These are phyloP conservation scores for Branchellion lobata DNA, from an alignment of 2,888 invertebrate genomes.

Conservation along the genomic window DNA sequence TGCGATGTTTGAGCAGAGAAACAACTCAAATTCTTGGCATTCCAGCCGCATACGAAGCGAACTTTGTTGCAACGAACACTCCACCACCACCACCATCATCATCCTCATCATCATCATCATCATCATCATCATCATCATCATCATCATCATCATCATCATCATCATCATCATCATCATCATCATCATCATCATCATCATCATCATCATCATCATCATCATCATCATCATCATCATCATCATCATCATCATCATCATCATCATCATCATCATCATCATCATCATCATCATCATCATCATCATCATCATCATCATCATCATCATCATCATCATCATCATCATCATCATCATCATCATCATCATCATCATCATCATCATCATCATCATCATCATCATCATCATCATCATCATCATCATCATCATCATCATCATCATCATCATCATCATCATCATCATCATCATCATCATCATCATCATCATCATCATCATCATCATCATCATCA, in stretches of 20 bases:
- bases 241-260: too few relatives aligned
- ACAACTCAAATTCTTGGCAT: neutral
- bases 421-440: constrained; percentile 15
- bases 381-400: constrained; percentile 39
- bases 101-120: constrained; percentile 20
- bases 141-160: constrained; percentile 16
- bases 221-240: too few relatives aligned
- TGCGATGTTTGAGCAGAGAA: neutral
- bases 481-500: constrained; percentile 24
- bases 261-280: too few relatives aligned
- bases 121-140: constrained; percentile 9
- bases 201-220: too few relatives aligned
- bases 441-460: constrained; percentile 39
- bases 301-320: too few relatives aligned
- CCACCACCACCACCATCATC: constrained; percentile 5
- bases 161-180: too few relatives aligned
- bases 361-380: constrained; percentile 33
- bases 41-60: neutral
- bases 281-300: too few relatives aligned
- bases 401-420: constrained; percentile 26
- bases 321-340: too few relatives aligned
- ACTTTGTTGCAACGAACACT: too few relatives aligned
- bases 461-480: constrained; percentile 40
- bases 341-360: too few relatives aligned
- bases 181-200: too few relatives aligned